Conservation (phyloP, 2,888 invertebrate genomes). For the Cacoxenus indagator region DNA sequence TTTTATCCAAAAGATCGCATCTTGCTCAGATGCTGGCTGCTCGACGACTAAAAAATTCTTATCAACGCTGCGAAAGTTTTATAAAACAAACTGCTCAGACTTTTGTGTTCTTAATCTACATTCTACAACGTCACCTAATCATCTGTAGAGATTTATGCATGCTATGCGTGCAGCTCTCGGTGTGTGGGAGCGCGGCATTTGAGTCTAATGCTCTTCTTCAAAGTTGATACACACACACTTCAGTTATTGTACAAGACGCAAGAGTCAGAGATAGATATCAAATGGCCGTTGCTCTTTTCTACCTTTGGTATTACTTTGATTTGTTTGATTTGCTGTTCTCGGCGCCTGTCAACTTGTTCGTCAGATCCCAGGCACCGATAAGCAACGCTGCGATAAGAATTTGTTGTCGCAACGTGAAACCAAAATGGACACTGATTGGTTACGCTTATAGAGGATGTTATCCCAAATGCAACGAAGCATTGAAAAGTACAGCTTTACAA, state of each 20-base stretch:
- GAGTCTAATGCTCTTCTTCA: background rate
- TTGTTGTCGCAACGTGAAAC: too few species aligned
- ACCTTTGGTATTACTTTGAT: background rate
- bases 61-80: constrained; percentile 65
- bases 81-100: constrained; percentile 29
- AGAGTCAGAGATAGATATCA: too few species aligned
- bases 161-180: background rate
- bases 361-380: too few species aligned
- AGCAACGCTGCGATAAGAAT: too few species aligned
- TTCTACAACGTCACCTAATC: constrained; percentile 3
- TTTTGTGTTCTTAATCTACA: constrained; percentile 20
- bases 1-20: constrained; percentile 24
- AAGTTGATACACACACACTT: background rate
- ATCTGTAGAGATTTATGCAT: background rate
- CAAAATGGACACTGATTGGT: too few species aligned
- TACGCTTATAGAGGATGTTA: too few species aligned
- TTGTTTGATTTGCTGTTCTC: too few species aligned
- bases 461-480: too few species aligned
- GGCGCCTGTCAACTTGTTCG: too few species aligned
- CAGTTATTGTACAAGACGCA: too few species aligned
- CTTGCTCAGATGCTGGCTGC: constrained; percentile 62
- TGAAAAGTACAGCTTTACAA: too few species aligned
- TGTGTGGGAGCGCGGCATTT: background rate
- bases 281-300: background rate
- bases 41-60: constrained; percentile 67